Base-by-base conservation (phyloP, 1,140 invertebrate species). In the Drosophila nigromelanica region DNA sequence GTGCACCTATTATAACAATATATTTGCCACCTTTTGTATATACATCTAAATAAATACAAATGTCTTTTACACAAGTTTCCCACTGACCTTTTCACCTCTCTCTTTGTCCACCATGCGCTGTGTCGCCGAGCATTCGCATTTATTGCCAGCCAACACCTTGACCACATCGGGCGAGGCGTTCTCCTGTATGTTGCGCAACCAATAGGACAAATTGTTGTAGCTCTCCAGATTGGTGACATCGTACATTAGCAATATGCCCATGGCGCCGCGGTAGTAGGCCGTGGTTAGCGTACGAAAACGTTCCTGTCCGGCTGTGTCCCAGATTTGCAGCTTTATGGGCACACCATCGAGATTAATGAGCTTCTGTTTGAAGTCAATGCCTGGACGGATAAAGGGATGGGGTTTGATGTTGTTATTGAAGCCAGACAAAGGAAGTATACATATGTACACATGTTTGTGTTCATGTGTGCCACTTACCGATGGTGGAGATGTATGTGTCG, bases 331-430 rank as follows among this genome's bases (percentile, higher is more conserved):
- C 92, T 97, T 97, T 63, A 97, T 95, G 58, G 95, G 96, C 56
- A 95, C 95, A 4, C 96, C 96, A 91, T 97, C 96, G 72, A 98
- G 92, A 91, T 97, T 96, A 73, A 97, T 96, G 64, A 97, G 96
- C 92, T 97, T 97, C 92, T 97, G 96, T 93, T 97, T 98, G 91
- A 97, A 97, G 93, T 98, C 97, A 90, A 98, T 97, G 74, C 96
- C 96, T 97, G 92, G 8, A 37, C 21, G 21, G 54, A 43, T 47
- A 14, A 81, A 61, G 37, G 42, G 64, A 72, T 42, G 40, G 40
- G 21, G 30, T 21, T 21, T 50, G 24, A 40, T 73, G 35, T 33
- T 50, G 18, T 35, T 45, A 50, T 63, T 35, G 24, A 33, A 30
- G 61, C 45, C 68, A 69, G 42, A 39, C 37, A 74, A 51, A 30